Conservation (phyloP, 2,888 invertebrate genomes). For the Sipha maydis region DNA sequence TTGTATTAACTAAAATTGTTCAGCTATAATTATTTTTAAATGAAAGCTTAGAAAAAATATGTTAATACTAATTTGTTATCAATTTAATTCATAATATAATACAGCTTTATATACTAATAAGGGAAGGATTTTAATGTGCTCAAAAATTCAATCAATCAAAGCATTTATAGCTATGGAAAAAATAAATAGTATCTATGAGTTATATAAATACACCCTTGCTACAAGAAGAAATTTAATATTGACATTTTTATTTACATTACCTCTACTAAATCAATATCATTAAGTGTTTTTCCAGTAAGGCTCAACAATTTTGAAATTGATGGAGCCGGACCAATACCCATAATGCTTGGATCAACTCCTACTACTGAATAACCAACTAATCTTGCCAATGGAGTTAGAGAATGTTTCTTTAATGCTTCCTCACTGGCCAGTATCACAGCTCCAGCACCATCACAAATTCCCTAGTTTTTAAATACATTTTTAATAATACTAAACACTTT, state of each 20-base stretch:
- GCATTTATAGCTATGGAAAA: no score
- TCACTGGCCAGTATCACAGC: conserved; percentile 92
- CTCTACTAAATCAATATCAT: conserved; percentile 93
- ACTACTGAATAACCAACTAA: conserved; percentile 91
- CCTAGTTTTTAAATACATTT: conserved; percentile 71
- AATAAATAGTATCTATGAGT: no score
- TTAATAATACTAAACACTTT: conserved; percentile 64
- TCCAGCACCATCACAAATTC: conserved; percentile 97
- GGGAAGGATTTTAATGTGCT: no score
- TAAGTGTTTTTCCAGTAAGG: conserved; percentile 79
- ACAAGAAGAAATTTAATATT: not conserved
- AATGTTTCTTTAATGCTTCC: conserved; percentile 82
- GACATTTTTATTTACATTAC: conserved; percentile 66
- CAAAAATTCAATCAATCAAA: no score
- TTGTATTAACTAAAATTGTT: no score
- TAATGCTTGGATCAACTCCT: conserved; percentile 96
- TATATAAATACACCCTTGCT: no score
- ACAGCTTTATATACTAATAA: no score
- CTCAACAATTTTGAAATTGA: conserved; percentile 89
- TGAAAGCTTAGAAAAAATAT: no score
- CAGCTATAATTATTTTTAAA: no score
- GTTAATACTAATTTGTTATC: no score
- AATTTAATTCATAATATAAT: no score
- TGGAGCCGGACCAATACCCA: conserved; percentile 97
- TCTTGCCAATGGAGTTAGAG: conserved; percentile 88